phyloP scores from a whole-genome alignment of 2,888 invertebrate species.

The Rhingia rostrata region DNA sequence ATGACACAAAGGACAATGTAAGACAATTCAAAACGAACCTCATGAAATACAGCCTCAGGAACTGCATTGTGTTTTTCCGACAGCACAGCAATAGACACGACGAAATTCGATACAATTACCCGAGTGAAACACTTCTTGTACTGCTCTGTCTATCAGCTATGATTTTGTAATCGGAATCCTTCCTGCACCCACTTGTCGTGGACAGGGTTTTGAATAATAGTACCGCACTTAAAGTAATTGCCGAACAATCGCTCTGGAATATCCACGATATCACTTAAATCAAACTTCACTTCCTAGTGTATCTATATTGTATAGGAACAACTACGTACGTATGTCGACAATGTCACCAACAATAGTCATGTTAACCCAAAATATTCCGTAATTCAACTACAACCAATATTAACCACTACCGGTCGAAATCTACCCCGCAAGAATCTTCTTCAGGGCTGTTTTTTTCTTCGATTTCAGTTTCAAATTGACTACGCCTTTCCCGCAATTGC shows the following conservation, averaged over 20 bases:
- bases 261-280: conserved; percentile 58
- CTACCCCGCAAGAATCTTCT: conserved; percentile 53
- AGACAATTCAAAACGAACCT: conserved; percentile 68
- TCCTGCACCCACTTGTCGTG: conserved; percentile 13
- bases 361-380: conserved; percentile 64
- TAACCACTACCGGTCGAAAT: conserved; percentile 32
- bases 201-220: conserved; percentile 2
- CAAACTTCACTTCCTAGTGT: conserved; percentile 62
- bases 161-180: conserved; percentile 8
- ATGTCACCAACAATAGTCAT: conserved; percentile 57
- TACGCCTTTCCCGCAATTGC: conserved; percentile 58
- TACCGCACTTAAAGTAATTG: conserved; percentile 39
- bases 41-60: conserved; percentile 70
- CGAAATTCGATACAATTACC: conserved; percentile 44
- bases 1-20: conserved; percentile 59
- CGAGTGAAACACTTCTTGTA: conserved; percentile 15
- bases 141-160: conserved; percentile 1
- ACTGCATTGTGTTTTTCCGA: conserved; percentile 60
- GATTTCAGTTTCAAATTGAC: conserved; percentile 55
- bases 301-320: not conserved
- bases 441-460: conserved; percentile 49
- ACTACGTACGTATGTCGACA: not conserved
- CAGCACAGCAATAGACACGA: conserved; percentile 32
- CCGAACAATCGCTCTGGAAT: conserved; percentile 28
- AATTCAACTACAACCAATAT: conserved; percentile 37